Percentiles rank a stretch among this genome's conserved stretches.
Conservation (phyloP, 1,140 invertebrate genomes). For the Ectropis grisescens region DNA sequence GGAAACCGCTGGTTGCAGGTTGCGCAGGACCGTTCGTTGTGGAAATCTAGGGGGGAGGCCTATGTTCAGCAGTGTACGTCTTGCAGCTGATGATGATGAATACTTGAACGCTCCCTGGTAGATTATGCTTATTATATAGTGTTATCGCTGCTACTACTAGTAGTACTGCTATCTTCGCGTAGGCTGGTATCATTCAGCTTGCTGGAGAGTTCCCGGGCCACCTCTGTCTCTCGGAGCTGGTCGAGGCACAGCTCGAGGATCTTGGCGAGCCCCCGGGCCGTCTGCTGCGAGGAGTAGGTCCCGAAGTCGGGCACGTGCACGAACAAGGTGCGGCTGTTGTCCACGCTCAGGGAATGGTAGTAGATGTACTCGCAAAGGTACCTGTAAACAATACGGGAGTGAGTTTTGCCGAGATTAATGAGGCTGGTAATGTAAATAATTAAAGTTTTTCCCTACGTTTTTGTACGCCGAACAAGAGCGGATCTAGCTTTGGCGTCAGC, state of each 20-base stretch:
- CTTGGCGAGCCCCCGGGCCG: slow-evolving; percentile 68
- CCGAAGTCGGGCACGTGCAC: slow-evolving; percentile 76
- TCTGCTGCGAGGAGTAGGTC: slow-evolving; percentile 59
- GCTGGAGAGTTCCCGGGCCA: slow-evolving; percentile 12
- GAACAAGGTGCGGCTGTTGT: slow-evolving; percentile 72
- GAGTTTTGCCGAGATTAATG: no score
- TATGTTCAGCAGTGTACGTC: no score
- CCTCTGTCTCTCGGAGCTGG: slow-evolving; percentile 30
- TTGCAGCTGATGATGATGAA: no score
- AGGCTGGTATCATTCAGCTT: slow-evolving; percentile 16
- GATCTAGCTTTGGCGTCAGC: background rate
- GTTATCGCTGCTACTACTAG: no score
- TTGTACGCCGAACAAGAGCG: background rate
- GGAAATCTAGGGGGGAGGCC: no score
- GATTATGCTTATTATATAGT: no score
- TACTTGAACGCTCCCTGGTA: no score
- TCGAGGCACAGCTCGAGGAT: slow-evolving; percentile 66
- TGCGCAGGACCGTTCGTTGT: no score
- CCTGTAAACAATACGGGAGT: no score
- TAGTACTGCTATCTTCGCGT: slow-evolving; percentile 2
- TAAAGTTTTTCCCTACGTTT: no score
- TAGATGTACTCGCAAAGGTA: slow-evolving; percentile 80
- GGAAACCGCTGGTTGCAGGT: no score
- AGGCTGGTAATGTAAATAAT: no score
- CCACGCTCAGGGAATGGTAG: slow-evolving; percentile 74